Evolutionary conservation across 2,113 vertebrate species (phyloP), one percentile per base, ranked within the genome.

Genomic region (Chionis minor): DNA sequence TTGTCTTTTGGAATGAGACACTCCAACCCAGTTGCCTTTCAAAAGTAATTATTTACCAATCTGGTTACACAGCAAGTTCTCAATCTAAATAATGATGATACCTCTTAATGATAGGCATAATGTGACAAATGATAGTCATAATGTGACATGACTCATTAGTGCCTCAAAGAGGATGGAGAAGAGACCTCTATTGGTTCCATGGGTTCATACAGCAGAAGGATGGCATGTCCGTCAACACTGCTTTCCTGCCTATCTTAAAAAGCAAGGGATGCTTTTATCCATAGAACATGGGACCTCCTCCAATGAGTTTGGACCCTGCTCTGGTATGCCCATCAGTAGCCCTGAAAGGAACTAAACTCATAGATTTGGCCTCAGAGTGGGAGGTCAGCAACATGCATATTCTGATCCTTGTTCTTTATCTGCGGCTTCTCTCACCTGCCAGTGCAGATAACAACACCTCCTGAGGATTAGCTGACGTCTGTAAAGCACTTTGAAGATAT

Each of bases 381-480:
- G 86, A 94, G 86, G 92, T 91, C 89, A 85, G 58, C 45, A 91
- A 55, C 71, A 74, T 80, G 91, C 84, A 96, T 91, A 94, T 95
- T 96, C 91, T 79, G 55, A 91, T 91, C 38, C 72, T 93, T 19
- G 8, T 44, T 94, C 63, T 83, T 94, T 67, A 59, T 92, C 66
- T 73, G 49, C 81, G 75, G 45, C 59, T 96, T 44, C 86, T 96
- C 86, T 95, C 95, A 94, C 95, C 89, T 95, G 91, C 78, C 94
- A 83, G 59, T 9, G 62, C 81, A 86, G 87, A 91, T 94, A 95
- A 96, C 78, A 94, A 14, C 87, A 90, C 74, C 96, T 95, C 95
- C 78, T 26, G 87, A 96, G 95, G 91, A 85, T 51, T 90, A 79
- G 78, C 94, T 97, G 94, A 95, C 21, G 18, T 88, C 44, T 51